phyloP scores from a whole-genome alignment of 2,888 invertebrate genomes.

The Allolobophora icterica region DNA sequence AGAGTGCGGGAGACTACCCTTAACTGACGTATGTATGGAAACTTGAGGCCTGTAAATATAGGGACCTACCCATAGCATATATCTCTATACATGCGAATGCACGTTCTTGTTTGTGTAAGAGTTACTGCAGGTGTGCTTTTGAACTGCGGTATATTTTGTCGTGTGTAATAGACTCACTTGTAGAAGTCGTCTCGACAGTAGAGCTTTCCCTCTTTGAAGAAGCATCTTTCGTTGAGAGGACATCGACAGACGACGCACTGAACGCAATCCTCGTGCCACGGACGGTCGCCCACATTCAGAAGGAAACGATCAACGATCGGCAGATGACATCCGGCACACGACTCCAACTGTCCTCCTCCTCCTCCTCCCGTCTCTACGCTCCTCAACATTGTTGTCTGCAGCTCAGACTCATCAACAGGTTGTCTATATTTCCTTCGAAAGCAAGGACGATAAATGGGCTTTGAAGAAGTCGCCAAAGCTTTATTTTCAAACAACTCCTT shows the following conservation, averaged over 20 bases:
- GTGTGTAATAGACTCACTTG: slow-evolving; percentile 73
- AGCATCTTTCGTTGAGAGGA: slow-evolving; percentile 95
- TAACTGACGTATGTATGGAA: too few relatives aligned
- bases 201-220: slow-evolving; percentile 93
- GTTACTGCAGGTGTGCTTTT: too few relatives aligned
- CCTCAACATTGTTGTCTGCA: neutral
- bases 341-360: neutral
- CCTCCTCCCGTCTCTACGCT: neutral
- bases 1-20: too few relatives aligned
- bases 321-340: slow-evolving; percentile 19
- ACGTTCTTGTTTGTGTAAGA: too few relatives aligned
- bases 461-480: neutral
- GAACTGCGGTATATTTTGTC: too few relatives aligned
- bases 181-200: slow-evolving; percentile 97
- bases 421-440: neutral
- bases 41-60: too few relatives aligned
- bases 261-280: slow-evolving; percentile 97
- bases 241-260: slow-evolving; percentile 94
- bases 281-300: slow-evolving; percentile 93
- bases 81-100: too few relatives aligned
- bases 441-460: neutral
- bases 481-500: neutral
- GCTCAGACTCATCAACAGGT: neutral
- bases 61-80: too few relatives aligned
- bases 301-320: slow-evolving; percentile 72